Percentiles rank a stretch among this genome's conserved stretches.
Conservation (phyloP, 1,140 invertebrate species). For the Drosophila grimshawi region DNA sequence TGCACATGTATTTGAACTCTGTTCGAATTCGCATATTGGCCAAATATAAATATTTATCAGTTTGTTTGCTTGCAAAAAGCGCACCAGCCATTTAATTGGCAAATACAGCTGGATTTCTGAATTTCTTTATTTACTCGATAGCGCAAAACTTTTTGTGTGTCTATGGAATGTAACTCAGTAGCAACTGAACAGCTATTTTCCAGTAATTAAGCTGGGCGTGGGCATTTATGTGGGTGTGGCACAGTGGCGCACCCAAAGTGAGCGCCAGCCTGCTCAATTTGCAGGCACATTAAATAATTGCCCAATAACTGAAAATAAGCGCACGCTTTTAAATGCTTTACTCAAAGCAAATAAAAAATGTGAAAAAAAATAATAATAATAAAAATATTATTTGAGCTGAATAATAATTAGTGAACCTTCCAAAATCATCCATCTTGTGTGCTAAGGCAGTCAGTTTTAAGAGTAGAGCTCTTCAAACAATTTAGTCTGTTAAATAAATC, state of each 20-base stretch:
- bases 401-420: neutral
- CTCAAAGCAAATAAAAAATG: constrained; percentile 9
- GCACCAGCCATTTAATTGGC: neutral
- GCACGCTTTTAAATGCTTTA: constrained; percentile 31
- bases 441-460: too few species aligned
- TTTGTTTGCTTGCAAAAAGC: neutral
- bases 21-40: neutral
- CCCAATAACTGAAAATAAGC: constrained; percentile 60
- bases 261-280: constrained; percentile 30
- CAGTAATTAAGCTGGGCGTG: constrained; percentile 27
- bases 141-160: neutral
- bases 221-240: constrained; percentile 1
- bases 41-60: neutral
- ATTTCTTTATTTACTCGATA: constrained; percentile 1
- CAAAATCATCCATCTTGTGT: too few species aligned
- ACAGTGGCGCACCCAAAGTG: constrained; percentile 13
- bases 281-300: constrained; percentile 43
- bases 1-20: neutral
- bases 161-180: neutral
- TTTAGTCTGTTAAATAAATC: too few species aligned
- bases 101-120: neutral
- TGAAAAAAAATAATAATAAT: neutral
- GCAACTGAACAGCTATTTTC: neutral
- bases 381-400: neutral
- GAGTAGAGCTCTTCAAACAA: too few species aligned